Evolutionary conservation across 2,888 invertebrate genomes (phyloP).

Genomic region (Campoplex nolae): DNA sequence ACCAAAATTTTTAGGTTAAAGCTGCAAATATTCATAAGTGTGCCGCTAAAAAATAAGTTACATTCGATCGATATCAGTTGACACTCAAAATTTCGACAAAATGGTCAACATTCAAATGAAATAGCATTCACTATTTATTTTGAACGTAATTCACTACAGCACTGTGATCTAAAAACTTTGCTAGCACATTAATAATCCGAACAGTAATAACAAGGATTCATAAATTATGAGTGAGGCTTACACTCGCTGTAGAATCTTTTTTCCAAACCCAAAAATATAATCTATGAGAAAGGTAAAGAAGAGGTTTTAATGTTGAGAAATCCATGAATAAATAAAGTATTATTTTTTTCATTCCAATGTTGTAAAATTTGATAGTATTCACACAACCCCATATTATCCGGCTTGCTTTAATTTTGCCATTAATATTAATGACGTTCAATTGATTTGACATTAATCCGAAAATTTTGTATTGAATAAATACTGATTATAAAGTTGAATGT

Average conservation of each 20-base stretch:
- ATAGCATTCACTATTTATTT: background rate
- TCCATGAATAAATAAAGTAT: background rate
- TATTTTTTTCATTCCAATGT: background rate
- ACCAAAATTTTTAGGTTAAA: conserved; percentile 31
- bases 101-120: background rate
- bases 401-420: background rate
- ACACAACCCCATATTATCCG: background rate
- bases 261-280: background rate
- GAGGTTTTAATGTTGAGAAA: background rate
- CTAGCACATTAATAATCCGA: no score
- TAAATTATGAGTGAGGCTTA: background rate
- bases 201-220: no score
- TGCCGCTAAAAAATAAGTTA: background rate
- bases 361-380: background rate
- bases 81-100: background rate
- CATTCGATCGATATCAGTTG: background rate
- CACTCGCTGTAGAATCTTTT: background rate
- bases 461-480: background rate
- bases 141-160: background rate
- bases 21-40: background rate
- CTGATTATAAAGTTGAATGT: background rate
- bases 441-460: background rate
- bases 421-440: background rate
- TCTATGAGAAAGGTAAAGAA: background rate
- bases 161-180: background rate